A percentile compares a stretch with the other conserved stretches of the same genome.
These are phyloP conservation scores for Melanophora roralis DNA, from an alignment of 2,888 invertebrate species.

Conservation along the genomic window DNA sequence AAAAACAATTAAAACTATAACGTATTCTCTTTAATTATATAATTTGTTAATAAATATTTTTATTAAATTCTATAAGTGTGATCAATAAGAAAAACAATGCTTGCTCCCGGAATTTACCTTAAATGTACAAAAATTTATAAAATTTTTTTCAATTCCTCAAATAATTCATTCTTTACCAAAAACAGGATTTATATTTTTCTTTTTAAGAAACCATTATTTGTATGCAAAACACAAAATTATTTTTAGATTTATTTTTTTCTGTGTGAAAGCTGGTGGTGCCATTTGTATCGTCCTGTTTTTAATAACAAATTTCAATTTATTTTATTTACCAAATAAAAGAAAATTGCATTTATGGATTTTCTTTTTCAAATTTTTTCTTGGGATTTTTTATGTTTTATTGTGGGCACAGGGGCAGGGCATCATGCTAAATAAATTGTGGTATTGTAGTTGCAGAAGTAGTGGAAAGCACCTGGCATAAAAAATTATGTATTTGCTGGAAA, in stretches of 20 bases:
- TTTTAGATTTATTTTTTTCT: not conserved
- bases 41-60: no score
- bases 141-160: no score
- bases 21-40: no score
- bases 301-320: slow-evolving; percentile 57
- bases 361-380: slow-evolving; percentile 32
- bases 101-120: no score
- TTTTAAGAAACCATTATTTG: slow-evolving; percentile 11
- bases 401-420: not conserved
- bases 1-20: no score
- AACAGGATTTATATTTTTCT: not conserved
- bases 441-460: slow-evolving; percentile 19
- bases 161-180: not conserved
- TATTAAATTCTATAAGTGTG: no score
- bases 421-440: slow-evolving; percentile 25
- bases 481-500: slow-evolving; percentile 19
- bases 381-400: not conserved
- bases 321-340: slow-evolving; percentile 51
- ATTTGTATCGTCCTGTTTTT: slow-evolving; percentile 51
- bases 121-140: no score
- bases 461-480: slow-evolving; percentile 32
- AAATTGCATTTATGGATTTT: slow-evolving; percentile 52
- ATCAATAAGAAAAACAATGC: no score
- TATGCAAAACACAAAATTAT: not conserved
- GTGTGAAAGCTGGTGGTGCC: slow-evolving; percentile 17